Evolutionary conservation across 2,888 invertebrate species (phyloP).

Genomic region (Automeris io): DNA sequence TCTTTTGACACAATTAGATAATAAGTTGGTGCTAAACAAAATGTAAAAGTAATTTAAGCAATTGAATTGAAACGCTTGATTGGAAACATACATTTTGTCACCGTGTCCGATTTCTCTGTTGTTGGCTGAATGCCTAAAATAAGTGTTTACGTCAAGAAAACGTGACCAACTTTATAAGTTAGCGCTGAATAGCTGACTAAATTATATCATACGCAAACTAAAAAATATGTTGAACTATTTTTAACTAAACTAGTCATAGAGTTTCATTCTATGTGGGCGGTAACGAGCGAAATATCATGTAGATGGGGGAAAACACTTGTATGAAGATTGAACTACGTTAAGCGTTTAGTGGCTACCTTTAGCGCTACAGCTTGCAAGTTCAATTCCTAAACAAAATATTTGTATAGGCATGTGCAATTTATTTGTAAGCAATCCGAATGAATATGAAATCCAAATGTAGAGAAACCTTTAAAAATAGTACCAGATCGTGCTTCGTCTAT

Average conservation of each 20-base stretch:
- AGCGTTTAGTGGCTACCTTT: too few relatives aligned
- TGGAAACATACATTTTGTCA: background rate
- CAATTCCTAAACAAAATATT: too few relatives aligned
- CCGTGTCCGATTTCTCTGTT: conserved; percentile 18
- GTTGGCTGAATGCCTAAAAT: conserved; percentile 37
- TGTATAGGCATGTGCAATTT: too few relatives aligned
- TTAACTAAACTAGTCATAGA: conserved; percentile 20
- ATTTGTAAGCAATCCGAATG: too few relatives aligned
- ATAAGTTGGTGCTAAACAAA: too few relatives aligned
- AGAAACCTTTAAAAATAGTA: too few relatives aligned
- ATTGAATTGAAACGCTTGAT: background rate
- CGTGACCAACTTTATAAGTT: conserved; percentile 39
- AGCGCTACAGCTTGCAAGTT: too few relatives aligned
- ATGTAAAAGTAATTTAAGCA: background rate
- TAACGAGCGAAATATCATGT: conserved; percentile 10
- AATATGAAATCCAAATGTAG: too few relatives aligned
- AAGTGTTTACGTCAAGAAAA: conserved; percentile 36
- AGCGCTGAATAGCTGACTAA: conserved; percentile 18
- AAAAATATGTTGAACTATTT: conserved; percentile 34
- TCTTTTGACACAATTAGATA: background rate
- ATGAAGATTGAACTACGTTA: too few relatives aligned
- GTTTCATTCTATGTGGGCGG: conserved; percentile 19
- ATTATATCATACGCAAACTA: conserved; percentile 23
- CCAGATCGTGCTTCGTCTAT: too few relatives aligned
- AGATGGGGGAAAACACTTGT: conserved; percentile 3